A percentile compares a stretch with the other conserved stretches of the same genome.
Conservation (phyloP, 2,113 vertebrate species). For the Limnothrissa miodon region DNA sequence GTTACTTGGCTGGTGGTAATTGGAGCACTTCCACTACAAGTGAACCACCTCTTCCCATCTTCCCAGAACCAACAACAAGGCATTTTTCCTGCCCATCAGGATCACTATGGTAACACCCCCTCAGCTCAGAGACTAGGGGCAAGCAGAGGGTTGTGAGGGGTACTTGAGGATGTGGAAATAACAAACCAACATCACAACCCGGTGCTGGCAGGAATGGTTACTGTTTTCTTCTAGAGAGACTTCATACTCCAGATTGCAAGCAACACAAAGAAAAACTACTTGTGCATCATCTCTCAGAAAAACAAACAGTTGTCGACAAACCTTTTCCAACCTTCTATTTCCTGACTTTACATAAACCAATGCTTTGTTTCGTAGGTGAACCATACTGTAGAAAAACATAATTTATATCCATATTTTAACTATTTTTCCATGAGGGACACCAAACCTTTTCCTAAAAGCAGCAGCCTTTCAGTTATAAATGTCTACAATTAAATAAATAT, state of each 20-base stretch:
- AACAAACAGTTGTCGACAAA: background rate
- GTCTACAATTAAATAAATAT: background rate
- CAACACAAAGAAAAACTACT: background rate
- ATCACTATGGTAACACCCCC: slow-evolving; percentile 8
- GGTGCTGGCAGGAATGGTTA: background rate
- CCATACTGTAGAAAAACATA: too few species aligned
- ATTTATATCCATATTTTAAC: background rate
- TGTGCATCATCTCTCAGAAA: background rate
- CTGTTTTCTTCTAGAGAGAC: background rate
- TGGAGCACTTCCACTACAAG: slow-evolving; percentile 13
- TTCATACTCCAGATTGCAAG: background rate
- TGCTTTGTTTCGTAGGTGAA: background rate
- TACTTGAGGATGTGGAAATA: background rate
- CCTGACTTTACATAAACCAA: background rate
- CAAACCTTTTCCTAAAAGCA: too few species aligned
- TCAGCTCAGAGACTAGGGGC: background rate
- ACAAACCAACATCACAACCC: background rate
- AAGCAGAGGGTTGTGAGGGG: background rate
- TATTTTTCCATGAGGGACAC: too few species aligned
- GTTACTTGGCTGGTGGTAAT: slow-evolving; percentile 20
- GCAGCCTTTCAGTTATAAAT: too few species aligned
- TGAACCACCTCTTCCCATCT: background rate
- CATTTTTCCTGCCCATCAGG: slow-evolving; percentile 15
- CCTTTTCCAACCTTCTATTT: too few species aligned
- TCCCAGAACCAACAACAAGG: background rate